Conservation (phyloP, 2,113 vertebrate species). For the Calypte anna region DNA sequence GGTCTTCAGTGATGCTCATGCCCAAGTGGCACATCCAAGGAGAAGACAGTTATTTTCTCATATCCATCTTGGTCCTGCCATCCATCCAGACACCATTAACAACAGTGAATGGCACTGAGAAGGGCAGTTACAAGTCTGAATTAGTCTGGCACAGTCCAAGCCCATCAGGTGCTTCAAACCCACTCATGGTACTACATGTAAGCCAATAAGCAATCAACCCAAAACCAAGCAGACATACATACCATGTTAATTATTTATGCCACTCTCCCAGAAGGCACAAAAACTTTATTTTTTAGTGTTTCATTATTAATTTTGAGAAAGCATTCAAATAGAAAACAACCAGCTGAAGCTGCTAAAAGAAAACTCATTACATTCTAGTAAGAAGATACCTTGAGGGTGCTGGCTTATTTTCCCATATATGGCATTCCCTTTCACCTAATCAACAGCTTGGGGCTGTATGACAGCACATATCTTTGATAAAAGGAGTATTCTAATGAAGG, state of each 20-base stretch:
- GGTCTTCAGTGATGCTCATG: neutral
- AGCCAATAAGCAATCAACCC: neutral
- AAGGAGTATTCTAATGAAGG: neutral
- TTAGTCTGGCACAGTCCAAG: neutral
- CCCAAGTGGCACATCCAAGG: neutral
- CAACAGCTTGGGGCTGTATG: neutral
- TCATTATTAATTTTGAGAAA: neutral
- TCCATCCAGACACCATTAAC: neutral
- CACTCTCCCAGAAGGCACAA: neutral
- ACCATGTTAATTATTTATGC: neutral
- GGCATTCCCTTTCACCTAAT: neutral
- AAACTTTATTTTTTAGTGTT: neutral
- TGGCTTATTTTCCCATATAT: neutral
- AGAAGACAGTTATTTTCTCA: neutral
- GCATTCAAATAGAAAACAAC: neutral
- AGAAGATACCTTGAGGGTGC: neutral
- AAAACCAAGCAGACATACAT: neutral
- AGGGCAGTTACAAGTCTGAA: neutral
- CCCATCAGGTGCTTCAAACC: neutral
- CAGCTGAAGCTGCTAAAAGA: neutral
- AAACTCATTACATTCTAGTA: neutral
- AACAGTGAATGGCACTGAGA: neutral
- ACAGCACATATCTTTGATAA: constrained; percentile 22
- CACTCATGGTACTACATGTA: accelerated
- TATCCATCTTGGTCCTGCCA: neutral